Evolutionary conservation across 2,888 invertebrate genomes (phyloP).

Genomic region (Myopa testacea): DNA sequence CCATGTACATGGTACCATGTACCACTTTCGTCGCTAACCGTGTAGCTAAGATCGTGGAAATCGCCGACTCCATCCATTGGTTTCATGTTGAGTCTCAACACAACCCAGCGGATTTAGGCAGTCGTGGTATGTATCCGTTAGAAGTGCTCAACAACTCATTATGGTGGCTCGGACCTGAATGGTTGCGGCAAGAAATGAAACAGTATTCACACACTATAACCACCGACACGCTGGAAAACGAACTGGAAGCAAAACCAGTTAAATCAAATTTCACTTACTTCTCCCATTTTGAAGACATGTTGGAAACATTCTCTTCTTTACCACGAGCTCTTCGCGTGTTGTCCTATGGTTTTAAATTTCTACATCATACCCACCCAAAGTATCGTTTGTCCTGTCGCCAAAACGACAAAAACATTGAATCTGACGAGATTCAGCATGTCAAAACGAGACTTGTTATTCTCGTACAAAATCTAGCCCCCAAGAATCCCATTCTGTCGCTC

Average conservation of each 20-base stretch:
- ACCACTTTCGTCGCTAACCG: constrained; percentile 37
- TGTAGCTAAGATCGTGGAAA: constrained; percentile 19
- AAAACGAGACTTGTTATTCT: no score
- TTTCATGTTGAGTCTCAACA: constrained; percentile 27
- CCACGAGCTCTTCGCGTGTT: neutral
- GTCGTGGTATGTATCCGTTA: constrained; percentile 6
- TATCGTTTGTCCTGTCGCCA: no score
- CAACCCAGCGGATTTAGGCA: constrained; percentile 41
- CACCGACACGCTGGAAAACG: neutral
- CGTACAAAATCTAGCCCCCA: neutral
- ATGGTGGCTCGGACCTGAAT: constrained; percentile 29
- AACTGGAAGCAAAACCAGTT: constrained; percentile 29
- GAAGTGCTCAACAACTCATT: constrained; percentile 24
- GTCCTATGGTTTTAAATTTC: neutral
- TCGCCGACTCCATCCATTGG: neutral
- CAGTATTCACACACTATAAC: neutral
- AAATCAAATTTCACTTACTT: neutral
- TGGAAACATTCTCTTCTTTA: neutral
- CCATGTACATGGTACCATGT: constrained; percentile 23
- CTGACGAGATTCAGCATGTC: no score
- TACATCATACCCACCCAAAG: neutral
- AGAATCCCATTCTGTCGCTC: neutral
- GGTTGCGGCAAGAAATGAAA: neutral
- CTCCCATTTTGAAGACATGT: neutral
- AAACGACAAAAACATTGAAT: no score